Percentiles rank a stretch among this genome's conserved stretches.
Evolutionary conservation across 2,797 vertebrate species (phyloP).

Genomic region (Anguilla anguilla): DNA sequence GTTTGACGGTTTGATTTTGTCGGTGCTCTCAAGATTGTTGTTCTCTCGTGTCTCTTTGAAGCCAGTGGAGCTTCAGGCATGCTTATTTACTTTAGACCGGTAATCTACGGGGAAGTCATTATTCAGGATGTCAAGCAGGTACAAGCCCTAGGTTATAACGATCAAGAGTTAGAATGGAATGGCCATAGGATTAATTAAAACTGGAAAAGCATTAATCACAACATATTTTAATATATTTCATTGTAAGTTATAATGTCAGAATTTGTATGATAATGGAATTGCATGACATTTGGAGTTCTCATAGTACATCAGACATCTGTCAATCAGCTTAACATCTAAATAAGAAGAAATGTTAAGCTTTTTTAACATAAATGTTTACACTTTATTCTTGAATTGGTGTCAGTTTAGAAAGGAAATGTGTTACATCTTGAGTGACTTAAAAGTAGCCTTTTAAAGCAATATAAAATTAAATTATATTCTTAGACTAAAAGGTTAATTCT

Average conservation of each 20-base stretch:
- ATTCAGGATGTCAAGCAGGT: not conserved
- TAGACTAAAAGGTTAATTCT: too few species aligned
- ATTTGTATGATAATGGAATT: too few species aligned
- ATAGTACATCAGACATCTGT: too few species aligned
- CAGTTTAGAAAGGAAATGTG: not conserved
- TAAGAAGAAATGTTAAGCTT: not conserved
- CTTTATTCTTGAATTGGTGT: not conserved
- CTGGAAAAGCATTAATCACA: not conserved
- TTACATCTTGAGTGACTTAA: too few species aligned
- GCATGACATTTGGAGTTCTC: too few species aligned
- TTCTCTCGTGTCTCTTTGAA: not conserved
- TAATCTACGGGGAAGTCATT: not conserved
- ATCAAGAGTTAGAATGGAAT: not conserved
- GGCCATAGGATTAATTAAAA: not conserved
- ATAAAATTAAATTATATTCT: too few species aligned
- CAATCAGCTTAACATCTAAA: too few species aligned
- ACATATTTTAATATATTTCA: not conserved
- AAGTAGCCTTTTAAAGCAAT: too few species aligned
- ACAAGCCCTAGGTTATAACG: not conserved
- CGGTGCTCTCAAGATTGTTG: not conserved
- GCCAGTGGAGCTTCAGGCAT: not conserved
- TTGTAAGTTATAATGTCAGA: not conserved
- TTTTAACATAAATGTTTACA: not conserved
- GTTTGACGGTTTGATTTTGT: not conserved
- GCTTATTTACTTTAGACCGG: not conserved